phyloP scores from a whole-genome alignment of 2,113 vertebrate genomes.

The Eurypyga helias region DNA sequence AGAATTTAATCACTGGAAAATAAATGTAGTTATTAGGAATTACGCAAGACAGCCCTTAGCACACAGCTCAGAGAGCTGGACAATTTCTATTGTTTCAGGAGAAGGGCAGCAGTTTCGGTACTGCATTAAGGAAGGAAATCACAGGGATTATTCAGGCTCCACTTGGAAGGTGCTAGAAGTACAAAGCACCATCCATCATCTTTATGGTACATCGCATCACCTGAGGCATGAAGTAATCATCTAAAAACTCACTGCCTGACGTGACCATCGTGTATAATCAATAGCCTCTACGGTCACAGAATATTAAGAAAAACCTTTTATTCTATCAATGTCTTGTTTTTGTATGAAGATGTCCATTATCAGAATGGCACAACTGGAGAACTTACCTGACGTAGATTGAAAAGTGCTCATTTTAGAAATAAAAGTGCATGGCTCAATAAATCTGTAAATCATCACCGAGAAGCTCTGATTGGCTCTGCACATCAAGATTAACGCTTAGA shows the following conservation, averaged over 20 bases:
- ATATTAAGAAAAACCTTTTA: slow-evolving; percentile 23
- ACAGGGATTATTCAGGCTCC: not conserved
- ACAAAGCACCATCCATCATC: slow-evolving; percentile 44
- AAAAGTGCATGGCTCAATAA: not conserved
- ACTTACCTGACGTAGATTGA: not conserved
- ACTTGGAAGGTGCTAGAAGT: slow-evolving; percentile 31
- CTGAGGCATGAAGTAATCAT: slow-evolving; percentile 66
- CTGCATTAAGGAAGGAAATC: not conserved
- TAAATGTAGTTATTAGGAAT: not conserved
- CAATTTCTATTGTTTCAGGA: not conserved
- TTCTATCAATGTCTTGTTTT: not conserved
- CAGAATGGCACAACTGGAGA: not conserved
- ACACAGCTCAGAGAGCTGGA: not conserved
- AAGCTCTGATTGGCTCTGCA: not conserved
- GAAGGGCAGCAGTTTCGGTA: not conserved
- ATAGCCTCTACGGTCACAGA: not conserved
- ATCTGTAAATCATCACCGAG: not conserved
- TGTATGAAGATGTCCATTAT: not conserved
- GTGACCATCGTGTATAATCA: not conserved
- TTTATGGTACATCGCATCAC: slow-evolving; percentile 48
- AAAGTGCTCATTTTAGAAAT: not conserved
- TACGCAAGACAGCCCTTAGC: not conserved
- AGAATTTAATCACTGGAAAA: slow-evolving; percentile 21
- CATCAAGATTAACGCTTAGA: not conserved
- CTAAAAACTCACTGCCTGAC: slow-evolving; percentile 57